Conservation (phyloP, 2,797 vertebrate species). For the Moxostoma hubbsi region DNA sequence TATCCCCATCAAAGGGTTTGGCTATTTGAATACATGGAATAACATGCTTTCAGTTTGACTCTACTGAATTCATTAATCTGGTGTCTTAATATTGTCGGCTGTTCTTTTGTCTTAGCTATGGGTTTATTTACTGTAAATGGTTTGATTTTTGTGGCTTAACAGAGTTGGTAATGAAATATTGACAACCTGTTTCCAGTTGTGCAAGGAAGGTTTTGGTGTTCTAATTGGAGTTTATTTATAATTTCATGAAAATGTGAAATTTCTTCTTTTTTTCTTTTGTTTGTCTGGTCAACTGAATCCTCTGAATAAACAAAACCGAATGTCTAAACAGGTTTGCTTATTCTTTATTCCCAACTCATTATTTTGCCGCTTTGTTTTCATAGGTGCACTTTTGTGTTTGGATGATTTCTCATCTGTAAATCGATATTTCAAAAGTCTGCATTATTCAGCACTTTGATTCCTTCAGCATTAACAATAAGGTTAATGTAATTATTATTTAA, state of each 20-base stretch:
- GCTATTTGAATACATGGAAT: conserved; percentile 61
- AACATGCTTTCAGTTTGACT: conserved; percentile 66
- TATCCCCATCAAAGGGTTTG: conserved; percentile 63
- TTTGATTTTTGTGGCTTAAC: conserved; percentile 70
- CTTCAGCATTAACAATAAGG: too few relatives aligned
- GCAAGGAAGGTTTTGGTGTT: conserved; percentile 73
- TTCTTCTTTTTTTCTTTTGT: conserved; percentile 78
- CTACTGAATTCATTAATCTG: conserved; percentile 62
- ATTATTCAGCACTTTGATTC: too few relatives aligned
- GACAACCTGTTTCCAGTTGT: conserved; percentile 62
- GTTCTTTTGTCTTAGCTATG: conserved; percentile 60
- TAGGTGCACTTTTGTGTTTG: too few relatives aligned
- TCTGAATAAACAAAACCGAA: conserved; percentile 80
- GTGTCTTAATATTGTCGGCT: conserved; percentile 68
- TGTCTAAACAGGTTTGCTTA: conserved; percentile 68
- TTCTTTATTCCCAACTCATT: background rate
- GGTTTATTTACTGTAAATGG: conserved; percentile 65
- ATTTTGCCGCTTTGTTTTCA: background rate
- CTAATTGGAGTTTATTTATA: conserved; percentile 91
- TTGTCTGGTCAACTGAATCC: conserved; percentile 95
- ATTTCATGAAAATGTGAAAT: conserved; percentile 94
- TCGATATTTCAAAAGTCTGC: too few relatives aligned
- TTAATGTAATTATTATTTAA: too few relatives aligned
- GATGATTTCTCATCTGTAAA: too few relatives aligned
- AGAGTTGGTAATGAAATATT: conserved; percentile 63